These are phyloP conservation scores for Nyctereutes procyonoides DNA, from an alignment of 2,113 vertebrate species.

Conservation along the genomic window DNA sequence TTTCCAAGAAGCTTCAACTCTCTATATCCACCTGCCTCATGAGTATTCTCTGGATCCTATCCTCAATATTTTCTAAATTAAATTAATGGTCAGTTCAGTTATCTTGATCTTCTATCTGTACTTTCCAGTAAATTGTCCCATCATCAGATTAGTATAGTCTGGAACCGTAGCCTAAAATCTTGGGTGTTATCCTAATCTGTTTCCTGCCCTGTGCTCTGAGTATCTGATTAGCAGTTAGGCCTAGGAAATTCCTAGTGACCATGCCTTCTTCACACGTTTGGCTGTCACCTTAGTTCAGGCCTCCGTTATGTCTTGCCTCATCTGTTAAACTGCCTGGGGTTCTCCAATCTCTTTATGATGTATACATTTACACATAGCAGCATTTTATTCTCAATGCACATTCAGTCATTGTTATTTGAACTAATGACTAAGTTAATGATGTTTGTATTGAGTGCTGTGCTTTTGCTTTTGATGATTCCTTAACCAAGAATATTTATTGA, in stretches of 20 bases:
- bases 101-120: not conserved
- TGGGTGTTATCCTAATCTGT: not conserved
- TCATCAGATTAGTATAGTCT: not conserved
- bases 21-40: not conserved
- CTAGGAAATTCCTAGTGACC: not conserved
- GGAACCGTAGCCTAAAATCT: not conserved
- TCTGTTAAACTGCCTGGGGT: not conserved
- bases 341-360: not conserved
- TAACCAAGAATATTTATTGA: not conserved
- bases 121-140: not conserved
- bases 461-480: slow-evolving; percentile 7
- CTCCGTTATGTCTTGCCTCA: not conserved
- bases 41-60: not conserved
- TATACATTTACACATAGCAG: not conserved
- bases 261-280: not conserved
- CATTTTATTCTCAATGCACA: not conserved
- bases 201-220: not conserved
- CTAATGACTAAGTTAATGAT: not conserved
- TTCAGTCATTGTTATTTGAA: not conserved
- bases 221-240: not conserved
- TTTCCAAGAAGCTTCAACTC: not conserved
- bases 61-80: not conserved
- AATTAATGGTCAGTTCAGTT: not conserved
- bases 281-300: not conserved
- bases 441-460: not conserved